A percentile compares a stretch with the other conserved stretches of the same genome.
Evolutionary conservation across 2,113 vertebrate genomes (phyloP).

Genomic region (Ceratotherium simum): DNA sequence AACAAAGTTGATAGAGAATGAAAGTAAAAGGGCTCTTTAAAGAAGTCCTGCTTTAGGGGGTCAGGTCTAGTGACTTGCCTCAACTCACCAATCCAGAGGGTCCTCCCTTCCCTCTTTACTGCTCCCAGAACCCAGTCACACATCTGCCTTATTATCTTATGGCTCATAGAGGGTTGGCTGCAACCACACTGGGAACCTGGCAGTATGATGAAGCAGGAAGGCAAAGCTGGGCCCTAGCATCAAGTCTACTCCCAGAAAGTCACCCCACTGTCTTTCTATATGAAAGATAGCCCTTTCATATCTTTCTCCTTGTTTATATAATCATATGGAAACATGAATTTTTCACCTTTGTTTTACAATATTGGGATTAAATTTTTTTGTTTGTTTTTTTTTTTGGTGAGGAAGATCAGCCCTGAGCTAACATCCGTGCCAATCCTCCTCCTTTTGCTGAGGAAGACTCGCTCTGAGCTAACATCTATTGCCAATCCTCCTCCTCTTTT

Average conservation of each 20-base stretch:
- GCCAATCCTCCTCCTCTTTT: too few relatives aligned
- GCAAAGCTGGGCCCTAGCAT: neutral
- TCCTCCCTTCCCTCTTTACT: neutral
- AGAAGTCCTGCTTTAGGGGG: neutral
- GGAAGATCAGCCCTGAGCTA: too few relatives aligned
- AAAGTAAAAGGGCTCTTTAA: neutral
- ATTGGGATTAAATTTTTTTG: too few relatives aligned
- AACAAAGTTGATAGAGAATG: neutral
- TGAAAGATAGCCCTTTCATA: neutral
- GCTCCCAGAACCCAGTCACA: too few relatives aligned
- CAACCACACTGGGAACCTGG: neutral
- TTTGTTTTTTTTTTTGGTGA: too few relatives aligned
- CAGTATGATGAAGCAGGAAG: neutral
- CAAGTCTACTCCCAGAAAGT: neutral
- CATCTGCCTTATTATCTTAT: neutral
- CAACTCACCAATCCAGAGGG: neutral
- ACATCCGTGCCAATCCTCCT: too few relatives aligned
- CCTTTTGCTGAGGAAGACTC: too few relatives aligned
- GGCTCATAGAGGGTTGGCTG: neutral
- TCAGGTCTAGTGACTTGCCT: neutral
- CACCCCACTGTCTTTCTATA: neutral
- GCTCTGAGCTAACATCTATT: too few relatives aligned
- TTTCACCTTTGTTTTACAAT: neutral
- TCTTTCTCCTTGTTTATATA: neutral
- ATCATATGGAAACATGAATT: neutral